These are phyloP conservation scores for Haemorhous mexicanus DNA, from an alignment of 2,113 vertebrate genomes.

Conservation along the genomic window DNA sequence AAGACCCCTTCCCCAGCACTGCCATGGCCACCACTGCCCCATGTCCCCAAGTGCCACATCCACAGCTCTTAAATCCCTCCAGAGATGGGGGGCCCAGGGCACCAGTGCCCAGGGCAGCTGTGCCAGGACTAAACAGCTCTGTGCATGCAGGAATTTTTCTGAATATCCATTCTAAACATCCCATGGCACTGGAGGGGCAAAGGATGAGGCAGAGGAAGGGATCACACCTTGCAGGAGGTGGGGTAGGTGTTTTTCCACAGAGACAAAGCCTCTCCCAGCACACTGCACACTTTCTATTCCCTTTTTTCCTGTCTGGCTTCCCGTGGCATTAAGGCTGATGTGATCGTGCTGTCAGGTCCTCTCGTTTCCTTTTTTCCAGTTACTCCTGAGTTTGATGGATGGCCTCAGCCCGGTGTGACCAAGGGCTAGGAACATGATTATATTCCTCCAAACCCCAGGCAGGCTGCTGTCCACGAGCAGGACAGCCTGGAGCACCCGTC, in stretches of 20 bases:
- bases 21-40: background rate
- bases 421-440: constrained; percentile 1
- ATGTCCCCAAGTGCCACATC: background rate
- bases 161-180: background rate
- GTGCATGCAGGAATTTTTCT: background rate
- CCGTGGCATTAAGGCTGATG: background rate
- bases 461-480: background rate
- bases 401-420: background rate
- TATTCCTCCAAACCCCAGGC: background rate
- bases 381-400: constrained; percentile 29
- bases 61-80: background rate
- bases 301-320: background rate
- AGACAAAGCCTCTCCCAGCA: background rate
- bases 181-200: background rate
- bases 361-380: background rate
- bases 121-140: background rate
- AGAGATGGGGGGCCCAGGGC: background rate
- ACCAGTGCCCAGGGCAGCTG: background rate
- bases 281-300: background rate
- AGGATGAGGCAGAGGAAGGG: background rate
- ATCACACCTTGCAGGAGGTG: background rate
- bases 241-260: background rate
- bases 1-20: background rate
- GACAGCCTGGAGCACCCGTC: background rate
- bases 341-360: background rate